A percentile compares a stretch with the other conserved stretches of the same genome.
phyloP scores from a whole-genome alignment of 2,797 vertebrate species.

The Alauda arvensis region DNA sequence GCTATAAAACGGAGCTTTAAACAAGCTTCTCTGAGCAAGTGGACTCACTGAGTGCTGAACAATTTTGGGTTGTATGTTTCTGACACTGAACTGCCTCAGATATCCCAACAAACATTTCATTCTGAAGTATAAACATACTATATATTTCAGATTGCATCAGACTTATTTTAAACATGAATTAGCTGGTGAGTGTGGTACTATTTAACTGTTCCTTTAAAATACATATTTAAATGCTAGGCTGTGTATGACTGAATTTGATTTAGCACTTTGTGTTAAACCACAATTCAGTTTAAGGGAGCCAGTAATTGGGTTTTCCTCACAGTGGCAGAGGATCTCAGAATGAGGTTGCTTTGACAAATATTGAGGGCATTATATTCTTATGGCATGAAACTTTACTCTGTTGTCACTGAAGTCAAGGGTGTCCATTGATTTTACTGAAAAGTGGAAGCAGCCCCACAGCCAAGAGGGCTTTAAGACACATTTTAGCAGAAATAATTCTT shows the following conservation, averaged over 20 bases:
- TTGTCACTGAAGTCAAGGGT: slow-evolving; percentile 32
- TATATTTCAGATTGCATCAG: not conserved
- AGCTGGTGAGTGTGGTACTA: not conserved
- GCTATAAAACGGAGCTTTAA: not conserved
- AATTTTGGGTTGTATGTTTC: not conserved
- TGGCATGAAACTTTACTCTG: slow-evolving; percentile 1
- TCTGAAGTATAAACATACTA: not conserved
- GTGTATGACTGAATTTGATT: slow-evolving; percentile 1
- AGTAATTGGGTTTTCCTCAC: not conserved
- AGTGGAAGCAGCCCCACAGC: not conserved
- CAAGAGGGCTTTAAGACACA: slow-evolving; percentile 6
- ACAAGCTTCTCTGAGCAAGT: not conserved
- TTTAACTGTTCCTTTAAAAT: not conserved
- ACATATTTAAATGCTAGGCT: not conserved
- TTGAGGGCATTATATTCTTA: slow-evolving; percentile 12
- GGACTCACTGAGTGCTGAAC: not conserved
- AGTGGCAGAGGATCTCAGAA: not conserved
- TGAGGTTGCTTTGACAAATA: slow-evolving; percentile 48
- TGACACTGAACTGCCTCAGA: not conserved
- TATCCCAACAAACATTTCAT: not conserved
- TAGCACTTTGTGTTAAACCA: slow-evolving; percentile 25
- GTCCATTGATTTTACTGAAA: slow-evolving; percentile 42
- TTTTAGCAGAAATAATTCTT: slow-evolving; percentile 34
- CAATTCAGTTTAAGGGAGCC: slow-evolving; percentile 8
- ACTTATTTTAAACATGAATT: not conserved